Percentiles rank a stretch among this genome's conserved stretches.
These are phyloP conservation scores for Crocuta crocuta DNA, from an alignment of 2,113 vertebrate genomes.

Conservation along the genomic window DNA sequence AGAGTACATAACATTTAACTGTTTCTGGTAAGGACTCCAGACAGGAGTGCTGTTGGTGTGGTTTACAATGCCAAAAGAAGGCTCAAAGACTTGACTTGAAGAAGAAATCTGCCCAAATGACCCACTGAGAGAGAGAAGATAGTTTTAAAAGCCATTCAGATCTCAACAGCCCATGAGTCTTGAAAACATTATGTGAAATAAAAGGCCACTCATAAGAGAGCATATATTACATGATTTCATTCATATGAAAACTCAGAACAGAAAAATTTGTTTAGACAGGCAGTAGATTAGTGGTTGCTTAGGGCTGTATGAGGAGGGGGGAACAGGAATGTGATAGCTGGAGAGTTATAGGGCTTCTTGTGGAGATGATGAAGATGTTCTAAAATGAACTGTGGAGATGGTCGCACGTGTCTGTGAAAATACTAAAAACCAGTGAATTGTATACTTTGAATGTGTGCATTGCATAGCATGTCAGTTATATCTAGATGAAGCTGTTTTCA, in stretches of 20 bases:
- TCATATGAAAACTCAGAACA: not conserved
- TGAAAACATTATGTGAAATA: not conserved
- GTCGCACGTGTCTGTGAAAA: not conserved
- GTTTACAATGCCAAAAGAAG: not conserved
- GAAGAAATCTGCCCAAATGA: not conserved
- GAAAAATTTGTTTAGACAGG: not conserved
- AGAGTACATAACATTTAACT: not conserved
- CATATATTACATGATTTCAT: not conserved
- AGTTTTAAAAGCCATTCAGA: constrained; percentile 19
- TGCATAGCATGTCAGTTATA: not conserved
- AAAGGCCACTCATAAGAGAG: not conserved
- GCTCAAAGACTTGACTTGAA: not conserved
- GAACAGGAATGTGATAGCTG: not conserved
- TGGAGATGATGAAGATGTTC: not conserved
- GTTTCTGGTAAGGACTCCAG: not conserved
- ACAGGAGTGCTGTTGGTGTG: not conserved
- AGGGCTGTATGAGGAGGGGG: not conserved
- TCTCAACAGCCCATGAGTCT: not conserved
- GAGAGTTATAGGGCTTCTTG: not conserved
- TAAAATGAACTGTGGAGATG: not conserved
- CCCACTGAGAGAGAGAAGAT: not conserved
- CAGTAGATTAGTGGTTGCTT: not conserved
- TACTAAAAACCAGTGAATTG: not conserved
- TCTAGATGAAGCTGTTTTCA: not conserved
- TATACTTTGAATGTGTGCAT: not conserved